Evolutionary conservation across 1,140 invertebrate species (phyloP), one percentile per base, ranked within the genome.

Genomic region (Megathymus violae): DNA sequence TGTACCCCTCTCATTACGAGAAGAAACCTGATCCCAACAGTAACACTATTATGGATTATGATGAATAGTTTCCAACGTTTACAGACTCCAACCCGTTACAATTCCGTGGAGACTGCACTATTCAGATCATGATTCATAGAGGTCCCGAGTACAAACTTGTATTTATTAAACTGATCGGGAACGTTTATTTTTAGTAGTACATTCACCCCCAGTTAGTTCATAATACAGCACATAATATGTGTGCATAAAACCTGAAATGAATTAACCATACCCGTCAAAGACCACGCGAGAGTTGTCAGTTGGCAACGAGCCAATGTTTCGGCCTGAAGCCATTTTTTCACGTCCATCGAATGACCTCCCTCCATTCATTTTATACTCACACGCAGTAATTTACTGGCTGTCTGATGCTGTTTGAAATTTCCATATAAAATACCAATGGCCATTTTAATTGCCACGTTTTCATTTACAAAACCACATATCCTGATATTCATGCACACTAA

Each of bases 231-330:
- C 13, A 43, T 56, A 17, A n/a, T n/a, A 44, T 13, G 52, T 44
- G 43, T 34, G 40, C 13, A 41, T 31, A 56, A 41, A 41, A 56
- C 31, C 40, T 56, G 40, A 56, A 44, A 56, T 44, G 40, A 13
- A 56, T 31, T 56, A 56, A 56, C 40, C 25, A 16, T 51, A 56
- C 38, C 19, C 52, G 52, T 56, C 40, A 56, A 56, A 56, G 52
- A 56, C 22, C 41, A 13, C 47, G 43, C 40, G 22, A 43, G 52
- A 56, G 52, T 27, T 44, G 40, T 40, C 52, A 44, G 40, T 56
- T 56, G 52, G 52, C 52, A 9, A 19, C 13, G 40, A 9, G 27
- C 52, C 52, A 56, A 44, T 27, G 40, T 38, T 43, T 56, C 38
- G 13, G 17, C 19, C 52, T 41, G 52, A 44, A 56, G 22, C 52